Evolutionary conservation across 1,140 invertebrate species (phyloP), one percentile per base, ranked within the genome.

Genomic region (Metopolophium dirhodum): DNA sequence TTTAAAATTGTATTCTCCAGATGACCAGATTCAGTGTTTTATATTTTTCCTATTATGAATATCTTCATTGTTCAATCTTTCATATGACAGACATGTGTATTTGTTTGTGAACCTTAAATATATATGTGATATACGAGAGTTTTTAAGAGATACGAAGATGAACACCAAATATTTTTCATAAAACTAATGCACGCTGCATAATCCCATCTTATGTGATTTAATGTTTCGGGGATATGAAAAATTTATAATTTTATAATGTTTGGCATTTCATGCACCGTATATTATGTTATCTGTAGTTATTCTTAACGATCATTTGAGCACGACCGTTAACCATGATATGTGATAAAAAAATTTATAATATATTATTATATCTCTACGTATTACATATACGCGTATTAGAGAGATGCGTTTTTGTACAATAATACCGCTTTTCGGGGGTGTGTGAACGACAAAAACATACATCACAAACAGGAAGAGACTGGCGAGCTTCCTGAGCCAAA

Each of bases 381-480:
- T 18, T 49, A 61, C 51, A 61, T 11, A 61, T 30, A 90, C 41
- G 45, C 26, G 57, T 47, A 90, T 68, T 68, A 90, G 54, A 68
- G 89, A 45, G 26, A 68, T 26, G 26, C 20, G 68, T 20, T n/a
- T n/a, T 41, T 68, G 22, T 91, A 86, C 22, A 51, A 93, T 93
- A 54, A 86, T 86, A 85, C 35, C 49, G n/a, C 37, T 23, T 68
- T 51, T 26, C 35, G 37, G 23, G 91, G 82, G 91, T 54, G 77
- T 41, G 91, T 26, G 82, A 93, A 35, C 91, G 82, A 85, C 91
- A 93, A 86, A 93, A 57, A 93, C 82, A 86, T 93, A 93, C 82
- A 93, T 93, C 82, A 86, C 82, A 54, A 85, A 85, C 91, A 86
- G 91, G 91, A 93, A 41, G 49, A 54, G 90, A 83, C 20, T 35